These are phyloP conservation scores for Aegotheles bennettii DNA, from an alignment of 2,113 vertebrate species.

Conservation along the genomic window DNA sequence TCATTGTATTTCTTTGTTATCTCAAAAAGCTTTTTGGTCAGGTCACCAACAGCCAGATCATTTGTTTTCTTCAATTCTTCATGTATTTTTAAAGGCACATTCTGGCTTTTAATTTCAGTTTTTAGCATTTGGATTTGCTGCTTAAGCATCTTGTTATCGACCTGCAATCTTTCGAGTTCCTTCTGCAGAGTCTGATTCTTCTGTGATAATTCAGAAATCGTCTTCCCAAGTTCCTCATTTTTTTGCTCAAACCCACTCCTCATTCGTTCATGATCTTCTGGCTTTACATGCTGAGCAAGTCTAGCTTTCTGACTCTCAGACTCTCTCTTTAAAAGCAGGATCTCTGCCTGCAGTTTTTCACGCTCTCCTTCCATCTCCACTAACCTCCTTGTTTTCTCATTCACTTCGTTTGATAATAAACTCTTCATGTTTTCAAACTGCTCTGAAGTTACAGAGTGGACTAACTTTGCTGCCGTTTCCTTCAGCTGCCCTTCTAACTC, in stretches of 20 bases:
- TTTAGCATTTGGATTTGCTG: conserved; percentile 82
- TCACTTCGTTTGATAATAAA: conserved; percentile 78
- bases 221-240: conserved; percentile 73
- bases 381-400: conserved; percentile 82
- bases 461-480: conserved; percentile 67
- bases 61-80: conserved; percentile 82
- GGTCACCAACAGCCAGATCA: conserved; percentile 72
- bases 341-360: conserved; percentile 77
- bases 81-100: conserved; percentile 78
- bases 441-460: conserved; percentile 74
- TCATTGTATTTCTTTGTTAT: conserved; percentile 74
- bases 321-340: conserved; percentile 76
- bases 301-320: conserved; percentile 66
- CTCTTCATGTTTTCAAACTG: conserved; percentile 91
- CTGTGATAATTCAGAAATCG: conserved; percentile 75
- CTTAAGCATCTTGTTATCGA: conserved; percentile 78
- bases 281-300: conserved; percentile 25
- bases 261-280: conserved; percentile 79
- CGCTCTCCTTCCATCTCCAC: conserved; percentile 79
- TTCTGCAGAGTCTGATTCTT: conserved; percentile 82
- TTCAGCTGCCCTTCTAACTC: conserved; percentile 79
- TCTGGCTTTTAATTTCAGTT: conserved; percentile 80
- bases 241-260: conserved; percentile 76
- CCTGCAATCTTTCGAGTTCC: conserved; percentile 76
- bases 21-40: conserved; percentile 85